Conservation (phyloP, 2,113 vertebrate genomes). For the Dinomys branickii region DNA sequence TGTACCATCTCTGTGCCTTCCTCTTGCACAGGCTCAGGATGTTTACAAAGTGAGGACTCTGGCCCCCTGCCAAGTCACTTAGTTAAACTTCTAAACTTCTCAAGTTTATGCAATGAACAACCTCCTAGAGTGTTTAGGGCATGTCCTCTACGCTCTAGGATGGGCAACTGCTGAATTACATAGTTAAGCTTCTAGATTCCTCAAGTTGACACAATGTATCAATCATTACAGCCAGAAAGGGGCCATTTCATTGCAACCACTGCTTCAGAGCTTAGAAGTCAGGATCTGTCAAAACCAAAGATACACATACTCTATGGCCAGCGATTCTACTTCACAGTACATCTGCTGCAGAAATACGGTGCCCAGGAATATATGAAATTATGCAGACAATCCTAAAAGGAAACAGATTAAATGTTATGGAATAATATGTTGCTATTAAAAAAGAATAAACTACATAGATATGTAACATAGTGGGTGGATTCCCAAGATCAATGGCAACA, state of each 20-base stretch:
- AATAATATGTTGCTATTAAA: background rate
- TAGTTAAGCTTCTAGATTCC: background rate
- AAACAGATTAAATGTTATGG: slow-evolving; percentile 22
- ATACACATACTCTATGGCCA: background rate
- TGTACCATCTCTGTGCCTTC: background rate
- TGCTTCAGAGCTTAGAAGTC: background rate
- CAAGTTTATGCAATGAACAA: background rate
- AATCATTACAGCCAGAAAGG: background rate
- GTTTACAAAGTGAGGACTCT: background rate
- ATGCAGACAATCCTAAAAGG: background rate
- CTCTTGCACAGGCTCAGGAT: background rate
- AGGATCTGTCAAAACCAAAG: background rate
- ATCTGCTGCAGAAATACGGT: background rate
- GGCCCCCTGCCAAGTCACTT: background rate
- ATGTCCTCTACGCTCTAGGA: background rate
- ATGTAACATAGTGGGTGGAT: background rate
- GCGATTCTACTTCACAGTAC: background rate
- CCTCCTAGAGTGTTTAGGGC: background rate
- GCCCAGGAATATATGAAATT: background rate
- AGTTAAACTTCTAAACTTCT: background rate
- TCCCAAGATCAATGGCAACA: background rate
- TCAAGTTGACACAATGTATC: background rate
- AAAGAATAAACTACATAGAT: background rate
- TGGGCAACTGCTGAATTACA: background rate
- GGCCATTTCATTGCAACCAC: background rate